These are phyloP conservation scores for Scatophagus argus DNA, from an alignment of 2,113 vertebrate species.

Conservation along the genomic window DNA sequence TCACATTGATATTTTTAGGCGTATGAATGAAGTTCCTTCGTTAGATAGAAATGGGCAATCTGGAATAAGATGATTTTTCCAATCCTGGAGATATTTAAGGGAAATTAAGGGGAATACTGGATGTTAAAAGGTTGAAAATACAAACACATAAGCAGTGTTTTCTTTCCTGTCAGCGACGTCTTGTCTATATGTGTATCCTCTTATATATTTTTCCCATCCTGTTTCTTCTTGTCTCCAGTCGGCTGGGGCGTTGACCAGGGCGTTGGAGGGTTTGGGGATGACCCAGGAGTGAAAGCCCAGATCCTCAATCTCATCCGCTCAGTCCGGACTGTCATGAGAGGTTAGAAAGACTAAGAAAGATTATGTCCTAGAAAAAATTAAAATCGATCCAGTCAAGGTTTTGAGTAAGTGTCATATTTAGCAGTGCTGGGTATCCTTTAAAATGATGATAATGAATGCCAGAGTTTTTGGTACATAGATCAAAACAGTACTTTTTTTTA, in stretches of 20 bases:
- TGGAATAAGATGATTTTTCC: not conserved
- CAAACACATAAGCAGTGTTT: not conserved
- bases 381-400: not conserved
- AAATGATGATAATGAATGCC: not conserved
- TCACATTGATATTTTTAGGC: not conserved
- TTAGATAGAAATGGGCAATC: not conserved
- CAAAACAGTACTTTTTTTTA: no score
- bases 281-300: constrained; percentile 96
- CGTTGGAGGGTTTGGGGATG: constrained; percentile 96
- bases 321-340: constrained; percentile 95
- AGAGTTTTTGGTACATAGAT: not conserved
- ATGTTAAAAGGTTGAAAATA: not conserved
- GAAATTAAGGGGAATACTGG: no score
- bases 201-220: not conserved
- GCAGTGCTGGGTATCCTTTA: not conserved
- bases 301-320: constrained; percentile 94
- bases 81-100: not conserved
- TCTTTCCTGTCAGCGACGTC: not conserved
- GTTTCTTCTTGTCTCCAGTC: constrained; percentile 81
- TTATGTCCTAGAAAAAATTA: not conserved
- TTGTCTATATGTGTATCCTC: not conserved
- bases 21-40: not conserved
- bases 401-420: not conserved
- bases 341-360: constrained; percentile 81
- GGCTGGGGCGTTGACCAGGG: constrained; percentile 96